Evolutionary conservation across 2,888 invertebrate species (phyloP).

Genomic region (Hoplodrina ambigua): DNA sequence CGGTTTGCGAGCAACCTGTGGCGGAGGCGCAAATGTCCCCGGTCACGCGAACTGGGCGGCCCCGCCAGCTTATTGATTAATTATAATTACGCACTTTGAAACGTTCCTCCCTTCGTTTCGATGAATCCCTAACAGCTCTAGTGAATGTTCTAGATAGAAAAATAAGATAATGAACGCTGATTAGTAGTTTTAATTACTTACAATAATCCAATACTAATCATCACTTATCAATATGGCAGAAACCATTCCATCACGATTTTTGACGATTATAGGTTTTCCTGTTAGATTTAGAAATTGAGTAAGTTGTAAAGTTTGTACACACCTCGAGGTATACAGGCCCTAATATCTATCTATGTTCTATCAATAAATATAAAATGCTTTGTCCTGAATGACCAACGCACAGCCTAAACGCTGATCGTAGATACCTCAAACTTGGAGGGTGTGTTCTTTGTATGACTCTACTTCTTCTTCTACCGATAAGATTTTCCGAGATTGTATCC

Average conservation of each 20-base stretch:
- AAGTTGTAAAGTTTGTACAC: no score
- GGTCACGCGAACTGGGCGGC: slow-evolving; percentile 78
- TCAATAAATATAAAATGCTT: no score
- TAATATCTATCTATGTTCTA: no score
- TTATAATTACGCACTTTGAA: slow-evolving; percentile 66
- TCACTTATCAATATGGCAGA: not conserved
- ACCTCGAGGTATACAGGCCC: no score
- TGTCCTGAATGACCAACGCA: no score
- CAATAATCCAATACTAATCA: not conserved
- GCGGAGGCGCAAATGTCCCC: slow-evolving; percentile 73
- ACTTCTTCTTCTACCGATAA: no score
- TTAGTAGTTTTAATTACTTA: not conserved
- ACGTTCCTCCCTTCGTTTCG: slow-evolving; percentile 23
- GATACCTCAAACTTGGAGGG: no score
- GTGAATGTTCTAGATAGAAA: not conserved
- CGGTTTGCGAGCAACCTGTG: slow-evolving; percentile 67
- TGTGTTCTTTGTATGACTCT: no score
- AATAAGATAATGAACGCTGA: not conserved
- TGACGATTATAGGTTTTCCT: not conserved
- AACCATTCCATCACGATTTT: not conserved
- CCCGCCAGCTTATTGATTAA: slow-evolving; percentile 78
- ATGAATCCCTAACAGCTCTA: slow-evolving; percentile 4
- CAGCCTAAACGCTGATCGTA: no score
- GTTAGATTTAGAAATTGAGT: not conserved
- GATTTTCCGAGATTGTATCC: no score